Conservation (phyloP, 2,888 invertebrate species). For the Incurvaria masculella region DNA sequence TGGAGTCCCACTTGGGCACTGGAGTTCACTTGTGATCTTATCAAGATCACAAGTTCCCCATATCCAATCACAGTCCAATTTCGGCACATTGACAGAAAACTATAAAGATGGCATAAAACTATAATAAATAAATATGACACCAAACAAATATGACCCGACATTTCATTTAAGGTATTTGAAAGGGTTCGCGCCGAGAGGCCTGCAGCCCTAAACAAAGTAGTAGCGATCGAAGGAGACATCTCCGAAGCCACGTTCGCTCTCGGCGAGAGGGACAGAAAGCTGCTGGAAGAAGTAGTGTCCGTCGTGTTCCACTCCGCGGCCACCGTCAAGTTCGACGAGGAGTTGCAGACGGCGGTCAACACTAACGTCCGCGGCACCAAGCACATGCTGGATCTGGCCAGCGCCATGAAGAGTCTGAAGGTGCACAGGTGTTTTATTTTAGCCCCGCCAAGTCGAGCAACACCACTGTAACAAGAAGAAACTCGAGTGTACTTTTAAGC, state of each 20-base stretch:
- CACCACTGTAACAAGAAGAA: too few relatives aligned
- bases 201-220: neutral
- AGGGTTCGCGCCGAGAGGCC: neutral
- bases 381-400: conserved; percentile 23
- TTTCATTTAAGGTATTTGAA: neutral
- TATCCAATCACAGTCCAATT: too few relatives aligned
- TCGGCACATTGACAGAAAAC: too few relatives aligned
- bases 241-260: neutral
- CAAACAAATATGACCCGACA: too few relatives aligned
- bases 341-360: conserved; percentile 59
- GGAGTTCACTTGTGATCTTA: too few relatives aligned
- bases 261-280: conserved; percentile 9
- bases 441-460: too few relatives aligned
- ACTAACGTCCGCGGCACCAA: conserved; percentile 59
- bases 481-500: too few relatives aligned
- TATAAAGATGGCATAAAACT: too few relatives aligned
- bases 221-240: neutral
- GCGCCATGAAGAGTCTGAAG: conserved; percentile 24
- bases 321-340: conserved; percentile 68
- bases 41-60: too few relatives aligned
- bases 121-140: too few relatives aligned
- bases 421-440: conserved; percentile 18
- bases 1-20: too few relatives aligned
- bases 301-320: conserved; percentile 70
- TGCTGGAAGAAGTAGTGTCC: conserved; percentile 37